Percentiles rank a stretch among this genome's conserved stretches.
Evolutionary conservation across 2,113 vertebrate species (phyloP).

Genomic region (Scophthalmus maximus): DNA sequence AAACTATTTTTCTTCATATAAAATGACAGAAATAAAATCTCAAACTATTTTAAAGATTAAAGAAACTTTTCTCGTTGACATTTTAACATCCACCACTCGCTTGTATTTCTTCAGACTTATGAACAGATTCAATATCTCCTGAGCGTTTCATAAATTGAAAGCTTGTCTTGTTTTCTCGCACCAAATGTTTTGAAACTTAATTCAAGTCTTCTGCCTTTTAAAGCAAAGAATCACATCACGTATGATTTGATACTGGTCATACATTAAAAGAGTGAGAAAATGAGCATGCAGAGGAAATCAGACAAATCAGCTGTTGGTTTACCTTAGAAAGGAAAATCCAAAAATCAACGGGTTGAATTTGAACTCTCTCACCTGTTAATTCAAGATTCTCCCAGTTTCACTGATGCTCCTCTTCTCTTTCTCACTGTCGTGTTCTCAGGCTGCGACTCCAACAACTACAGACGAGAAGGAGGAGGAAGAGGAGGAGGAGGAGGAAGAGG

Average conservation of each 20-base stretch:
- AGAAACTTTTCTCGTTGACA: too few relatives aligned
- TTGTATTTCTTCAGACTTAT: not conserved
- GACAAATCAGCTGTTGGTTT: not conserved
- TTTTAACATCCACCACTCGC: too few relatives aligned
- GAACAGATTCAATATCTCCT: not conserved
- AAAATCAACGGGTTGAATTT: not conserved
- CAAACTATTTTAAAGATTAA: too few relatives aligned
- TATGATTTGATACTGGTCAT: not conserved
- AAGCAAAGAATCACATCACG: not conserved
- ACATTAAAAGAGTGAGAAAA: not conserved
- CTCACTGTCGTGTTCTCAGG: not conserved
- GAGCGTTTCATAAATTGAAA: not conserved
- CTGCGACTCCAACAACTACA: conserved; percentile 17
- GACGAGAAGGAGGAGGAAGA: too few relatives aligned
- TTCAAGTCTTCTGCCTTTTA: not conserved
- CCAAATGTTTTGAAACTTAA: not conserved
- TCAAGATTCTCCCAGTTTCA: conserved; percentile 9
- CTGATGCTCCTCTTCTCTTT: not conserved
- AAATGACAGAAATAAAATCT: too few relatives aligned
- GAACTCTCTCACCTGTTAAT: conserved; percentile 33
- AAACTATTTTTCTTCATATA: too few relatives aligned
- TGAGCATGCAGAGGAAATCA: not conserved
- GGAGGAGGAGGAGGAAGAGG: too few relatives aligned
- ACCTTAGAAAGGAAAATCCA: not conserved
- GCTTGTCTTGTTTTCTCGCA: not conserved